Evolutionary conservation across 2,113 vertebrate species (phyloP).

Genomic region (Dicaeum eximium): DNA sequence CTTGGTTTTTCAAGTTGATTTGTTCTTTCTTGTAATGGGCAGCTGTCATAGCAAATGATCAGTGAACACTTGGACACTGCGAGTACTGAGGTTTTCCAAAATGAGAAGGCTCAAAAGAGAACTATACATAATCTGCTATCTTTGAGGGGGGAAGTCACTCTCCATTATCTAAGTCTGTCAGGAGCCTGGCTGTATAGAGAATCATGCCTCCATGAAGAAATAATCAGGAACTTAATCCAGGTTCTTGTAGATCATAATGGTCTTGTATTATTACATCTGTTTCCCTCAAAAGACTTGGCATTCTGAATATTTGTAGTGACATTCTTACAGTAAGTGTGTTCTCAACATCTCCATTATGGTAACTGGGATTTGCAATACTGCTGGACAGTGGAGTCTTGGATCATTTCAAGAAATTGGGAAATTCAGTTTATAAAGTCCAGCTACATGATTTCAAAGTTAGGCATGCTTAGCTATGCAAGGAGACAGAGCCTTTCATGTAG

Average conservation of each 20-base stretch:
- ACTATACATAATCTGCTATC: not conserved
- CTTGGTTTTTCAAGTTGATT: not conserved
- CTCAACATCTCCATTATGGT: not conserved
- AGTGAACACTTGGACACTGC: not conserved
- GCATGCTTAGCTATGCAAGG: not conserved
- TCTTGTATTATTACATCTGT: not conserved
- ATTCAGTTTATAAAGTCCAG: not conserved
- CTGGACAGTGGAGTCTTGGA: not conserved
- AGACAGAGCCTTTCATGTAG: not conserved
- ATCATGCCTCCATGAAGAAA: not conserved
- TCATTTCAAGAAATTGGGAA: not conserved
- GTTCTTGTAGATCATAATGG: not conserved
- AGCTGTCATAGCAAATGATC: not conserved
- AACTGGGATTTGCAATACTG: not conserved
- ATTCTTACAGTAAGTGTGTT: not conserved
- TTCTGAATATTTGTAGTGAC: not conserved
- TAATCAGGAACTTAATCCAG: not conserved
- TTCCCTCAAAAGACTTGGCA: not conserved
- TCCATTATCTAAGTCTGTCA: not conserved
- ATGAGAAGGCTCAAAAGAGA: not conserved
- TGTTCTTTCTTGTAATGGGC: not conserved
- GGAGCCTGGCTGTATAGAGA: not conserved
- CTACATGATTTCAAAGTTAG: not conserved
- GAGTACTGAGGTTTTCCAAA: not conserved
- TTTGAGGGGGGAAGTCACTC: not conserved